Evolutionary conservation across 2,888 invertebrate genomes (phyloP), one percentile per base, ranked within the genome.

Genomic region (Xanthorhoe spadicearia): DNA sequence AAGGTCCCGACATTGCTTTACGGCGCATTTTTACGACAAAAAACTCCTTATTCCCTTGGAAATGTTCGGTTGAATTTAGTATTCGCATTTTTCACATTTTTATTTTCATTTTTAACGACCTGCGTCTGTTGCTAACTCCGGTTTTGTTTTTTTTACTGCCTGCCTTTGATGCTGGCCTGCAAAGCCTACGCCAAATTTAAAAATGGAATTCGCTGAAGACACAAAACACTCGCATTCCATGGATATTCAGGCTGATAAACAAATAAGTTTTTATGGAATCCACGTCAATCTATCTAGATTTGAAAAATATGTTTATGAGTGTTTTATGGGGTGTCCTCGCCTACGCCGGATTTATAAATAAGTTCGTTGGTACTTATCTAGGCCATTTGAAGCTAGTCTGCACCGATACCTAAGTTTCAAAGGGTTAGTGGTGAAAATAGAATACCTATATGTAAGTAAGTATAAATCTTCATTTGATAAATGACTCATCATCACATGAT

Each of bases 41-140:
- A 74, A 74, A 78, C 64, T 77, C 69, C 23, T 79, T 78, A 67
- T 78, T 78, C 78, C 77, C 76, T 79, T 81, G 80, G 80, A 81
- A 74, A 77, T 74, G 77, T 77, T 71, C 74, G 61, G 76, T 81
- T 78, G 77, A 80, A 81, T 81, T 83, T 77, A 81, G 79, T 74
- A 82, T 83, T 83, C 80, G 78, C 80, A 79, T 82, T 81, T 80
- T 82, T 70, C 61, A 58, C 72, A 78, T 79, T 77, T 77, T 77
- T 77, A 74, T 75, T 76, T 72, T 75, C 64, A 61, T 73, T 71
- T 71, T 73, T 74, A 72, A 75, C 77, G 67, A 77, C 72, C 74
- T 74, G 77, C 77, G 78, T 73, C 78, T 79, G 84, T 84, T 83
- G 81, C 84, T 83, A 83, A 76, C 77, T 74, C 76, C 65, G 60